Evolutionary conservation across 1,140 invertebrate genomes (phyloP).

Genomic region (Drosophila nannoptera): DNA sequence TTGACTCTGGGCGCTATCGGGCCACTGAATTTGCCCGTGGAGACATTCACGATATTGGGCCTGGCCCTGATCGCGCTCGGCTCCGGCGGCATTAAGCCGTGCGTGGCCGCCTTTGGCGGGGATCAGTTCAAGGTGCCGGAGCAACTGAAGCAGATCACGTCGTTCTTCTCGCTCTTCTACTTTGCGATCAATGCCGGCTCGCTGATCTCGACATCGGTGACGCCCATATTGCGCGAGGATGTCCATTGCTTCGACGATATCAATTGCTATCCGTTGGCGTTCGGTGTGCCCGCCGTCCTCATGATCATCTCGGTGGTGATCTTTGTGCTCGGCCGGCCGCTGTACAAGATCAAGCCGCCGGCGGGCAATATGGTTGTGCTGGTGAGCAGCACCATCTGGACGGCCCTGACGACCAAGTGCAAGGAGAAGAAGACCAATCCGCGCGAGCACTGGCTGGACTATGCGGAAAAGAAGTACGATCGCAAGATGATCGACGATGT

Average conservation of each 20-base stretch:
- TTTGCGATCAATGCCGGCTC: constrained; percentile 96
- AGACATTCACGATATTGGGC: constrained; percentile 86
- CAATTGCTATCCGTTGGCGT: constrained; percentile 93
- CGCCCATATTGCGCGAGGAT: constrained; percentile 91
- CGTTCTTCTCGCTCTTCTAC: constrained; percentile 96
- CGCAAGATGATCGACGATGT: constrained; percentile 83
- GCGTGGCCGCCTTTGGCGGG: constrained; percentile 97
- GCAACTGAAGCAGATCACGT: constrained; percentile 87
- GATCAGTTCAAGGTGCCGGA: constrained; percentile 94
- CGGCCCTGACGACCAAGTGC: constrained; percentile 84
- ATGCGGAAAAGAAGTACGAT: constrained; percentile 87
- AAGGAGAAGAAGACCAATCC: constrained; percentile 81
- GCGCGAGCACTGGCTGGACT: constrained; percentile 89
- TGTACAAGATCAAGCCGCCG: constrained; percentile 90
- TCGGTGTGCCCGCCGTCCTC: constrained; percentile 92
- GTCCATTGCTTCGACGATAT: constrained; percentile 89
- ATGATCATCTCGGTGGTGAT: constrained; percentile 91
- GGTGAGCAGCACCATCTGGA: constrained; percentile 89
- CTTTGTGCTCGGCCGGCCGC: constrained; percentile 87
- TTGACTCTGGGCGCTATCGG: constrained; percentile 86
- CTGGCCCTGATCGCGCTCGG: constrained; percentile 91
- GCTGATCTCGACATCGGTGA: constrained; percentile 92
- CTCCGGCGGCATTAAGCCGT: constrained; percentile 98
- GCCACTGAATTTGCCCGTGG: constrained; percentile 81
- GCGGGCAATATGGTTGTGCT: constrained; percentile 90